A percentile compares a stretch with the other conserved stretches of the same genome.
Conservation (phyloP, 1,140 invertebrate species). For the Calephelis virginiensis region DNA sequence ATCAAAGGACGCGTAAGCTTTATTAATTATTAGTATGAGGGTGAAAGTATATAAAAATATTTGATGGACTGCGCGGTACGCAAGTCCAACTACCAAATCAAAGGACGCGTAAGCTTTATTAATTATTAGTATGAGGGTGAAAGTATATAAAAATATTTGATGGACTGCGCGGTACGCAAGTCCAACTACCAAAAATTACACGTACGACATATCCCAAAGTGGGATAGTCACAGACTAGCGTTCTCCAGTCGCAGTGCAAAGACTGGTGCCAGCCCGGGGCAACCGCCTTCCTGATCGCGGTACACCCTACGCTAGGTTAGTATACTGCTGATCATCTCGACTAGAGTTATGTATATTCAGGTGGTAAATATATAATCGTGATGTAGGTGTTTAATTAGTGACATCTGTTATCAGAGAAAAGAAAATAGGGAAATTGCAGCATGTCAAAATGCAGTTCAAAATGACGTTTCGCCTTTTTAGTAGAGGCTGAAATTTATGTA, state of each 20-base stretch:
- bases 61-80: conserved; percentile 62
- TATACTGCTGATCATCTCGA: conserved; percentile 44
- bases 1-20: too few species aligned
- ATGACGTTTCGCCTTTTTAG: too few species aligned
- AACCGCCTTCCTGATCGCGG: conserved; percentile 79
- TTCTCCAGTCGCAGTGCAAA: conserved; percentile 66
- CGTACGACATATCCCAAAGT: conserved; percentile 67
- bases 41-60: too few species aligned
- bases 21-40: too few species aligned
- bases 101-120: too few species aligned
- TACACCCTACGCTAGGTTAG: conserved; percentile 79
- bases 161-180: conserved; percentile 67
- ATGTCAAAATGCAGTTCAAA: too few species aligned
- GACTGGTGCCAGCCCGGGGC: conserved; percentile 65
- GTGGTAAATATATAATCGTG: conserved; percentile 43
- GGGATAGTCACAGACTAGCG: conserved; percentile 64
- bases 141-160: too few species aligned
- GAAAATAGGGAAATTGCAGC: background rate
- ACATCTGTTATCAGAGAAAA: conserved; percentile 45
- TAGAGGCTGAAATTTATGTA: too few species aligned
- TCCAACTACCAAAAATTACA: conserved; percentile 78
- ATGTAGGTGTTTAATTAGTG: conserved; percentile 44
- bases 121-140: too few species aligned
- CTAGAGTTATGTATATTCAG: conserved; percentile 38
- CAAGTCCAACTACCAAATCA: conserved; percentile 64